Conservation (phyloP, 2,113 vertebrate genomes). For the Dendropsophus ebraccatus region DNA sequence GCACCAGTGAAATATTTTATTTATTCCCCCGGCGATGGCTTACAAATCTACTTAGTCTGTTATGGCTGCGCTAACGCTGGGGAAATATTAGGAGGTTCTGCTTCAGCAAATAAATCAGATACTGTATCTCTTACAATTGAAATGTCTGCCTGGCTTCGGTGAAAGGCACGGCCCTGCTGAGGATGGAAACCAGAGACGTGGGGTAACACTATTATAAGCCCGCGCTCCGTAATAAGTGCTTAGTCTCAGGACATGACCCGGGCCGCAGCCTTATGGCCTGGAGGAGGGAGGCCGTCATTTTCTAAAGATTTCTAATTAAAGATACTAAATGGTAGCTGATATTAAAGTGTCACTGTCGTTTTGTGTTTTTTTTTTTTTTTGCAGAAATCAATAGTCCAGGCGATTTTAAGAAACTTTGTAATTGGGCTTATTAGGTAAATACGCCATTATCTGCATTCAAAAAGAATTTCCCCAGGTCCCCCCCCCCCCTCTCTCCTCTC, state of each 20-base stretch:
- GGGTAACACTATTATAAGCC: slow-evolving; percentile 12
- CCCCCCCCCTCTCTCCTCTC: no score
- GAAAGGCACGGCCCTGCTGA: slow-evolving; percentile 9
- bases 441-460: no score
- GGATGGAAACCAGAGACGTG: not conserved
- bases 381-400: no score
- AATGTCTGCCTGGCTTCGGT: slow-evolving; percentile 39
- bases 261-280: not conserved
- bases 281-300: not conserved
- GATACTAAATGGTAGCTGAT: no score
- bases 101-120: slow-evolving; percentile 54
- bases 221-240: slow-evolving; percentile 19
- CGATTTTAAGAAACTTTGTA: no score
- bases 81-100: slow-evolving; percentile 57
- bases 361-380: no score
- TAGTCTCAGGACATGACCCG: not conserved
- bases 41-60: slow-evolving; percentile 47
- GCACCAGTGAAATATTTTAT: slow-evolving; percentile 51
- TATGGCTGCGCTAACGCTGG: slow-evolving; percentile 34
- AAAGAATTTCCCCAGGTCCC: no score
- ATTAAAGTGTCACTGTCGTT: no score
- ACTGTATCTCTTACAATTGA: slow-evolving; percentile 48
- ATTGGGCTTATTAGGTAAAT: no score
- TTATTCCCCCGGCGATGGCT: slow-evolving; percentile 39
- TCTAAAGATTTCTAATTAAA: no score